Conservation (phyloP, 2,797 vertebrate species). For the Sciaenops ocellatus region DNA sequence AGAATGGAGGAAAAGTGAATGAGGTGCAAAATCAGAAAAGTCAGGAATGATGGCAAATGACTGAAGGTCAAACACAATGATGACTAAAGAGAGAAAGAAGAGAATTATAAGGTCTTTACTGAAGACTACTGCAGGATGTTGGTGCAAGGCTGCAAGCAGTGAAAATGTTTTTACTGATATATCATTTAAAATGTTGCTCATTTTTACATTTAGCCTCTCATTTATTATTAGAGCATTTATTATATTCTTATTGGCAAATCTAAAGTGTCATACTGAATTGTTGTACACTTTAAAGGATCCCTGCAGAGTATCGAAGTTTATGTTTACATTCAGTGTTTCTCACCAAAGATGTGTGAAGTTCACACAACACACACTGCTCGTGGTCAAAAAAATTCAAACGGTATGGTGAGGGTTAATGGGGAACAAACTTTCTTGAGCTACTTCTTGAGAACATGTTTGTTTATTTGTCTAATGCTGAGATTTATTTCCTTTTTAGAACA, state of each 20-base stretch:
- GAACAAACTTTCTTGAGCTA: too few relatives aligned
- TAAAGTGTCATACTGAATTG: neutral
- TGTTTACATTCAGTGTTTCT: neutral
- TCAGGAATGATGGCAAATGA: slow-evolving; percentile 33
- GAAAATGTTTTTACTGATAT: neutral
- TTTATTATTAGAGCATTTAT: slow-evolving; percentile 1
- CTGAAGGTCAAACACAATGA: slow-evolving; percentile 45
- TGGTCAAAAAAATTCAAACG: neutral
- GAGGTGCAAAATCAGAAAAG: slow-evolving; percentile 24
- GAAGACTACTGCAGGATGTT: slow-evolving; percentile 19
- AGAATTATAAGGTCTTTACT: slow-evolving; percentile 7
- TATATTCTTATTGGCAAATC: neutral
- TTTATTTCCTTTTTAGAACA: too few relatives aligned
- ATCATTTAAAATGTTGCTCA: neutral
- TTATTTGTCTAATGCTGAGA: too few relatives aligned
- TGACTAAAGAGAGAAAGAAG: slow-evolving; percentile 23
- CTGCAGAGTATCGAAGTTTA: neutral
- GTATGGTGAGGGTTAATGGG: too few relatives aligned
- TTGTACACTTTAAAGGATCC: neutral
- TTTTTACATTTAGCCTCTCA: neutral
- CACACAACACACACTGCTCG: neutral
- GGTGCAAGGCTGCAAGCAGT: slow-evolving; percentile 4
- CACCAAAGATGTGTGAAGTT: neutral
- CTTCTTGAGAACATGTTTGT: too few relatives aligned
- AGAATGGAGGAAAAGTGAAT: slow-evolving; percentile 7